Conservation (phyloP, 2,113 vertebrate genomes). For the Mohoua ochrocephala region DNA sequence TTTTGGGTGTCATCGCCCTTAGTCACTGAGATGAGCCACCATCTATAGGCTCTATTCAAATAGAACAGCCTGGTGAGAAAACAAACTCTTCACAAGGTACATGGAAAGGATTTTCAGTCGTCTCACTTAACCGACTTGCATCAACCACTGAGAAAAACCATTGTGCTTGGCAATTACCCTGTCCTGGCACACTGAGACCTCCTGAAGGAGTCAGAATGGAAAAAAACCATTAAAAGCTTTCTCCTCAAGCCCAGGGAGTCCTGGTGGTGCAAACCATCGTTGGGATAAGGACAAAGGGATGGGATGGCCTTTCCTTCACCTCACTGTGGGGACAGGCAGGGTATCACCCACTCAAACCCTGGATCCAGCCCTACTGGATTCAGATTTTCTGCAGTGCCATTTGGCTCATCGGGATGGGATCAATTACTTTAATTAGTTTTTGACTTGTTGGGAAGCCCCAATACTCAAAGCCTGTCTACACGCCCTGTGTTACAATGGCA, state of each 20-base stretch:
- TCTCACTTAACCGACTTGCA: background rate
- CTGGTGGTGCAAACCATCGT: background rate
- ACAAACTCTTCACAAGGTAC: background rate
- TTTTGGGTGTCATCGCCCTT: background rate
- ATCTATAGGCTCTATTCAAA: background rate
- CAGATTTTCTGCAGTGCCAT: background rate
- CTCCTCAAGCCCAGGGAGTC: background rate
- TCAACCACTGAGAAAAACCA: background rate
- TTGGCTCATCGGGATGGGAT: background rate
- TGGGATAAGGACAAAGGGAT: background rate
- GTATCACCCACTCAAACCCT: background rate
- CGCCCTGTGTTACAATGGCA: accelerated
- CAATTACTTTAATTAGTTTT: background rate
- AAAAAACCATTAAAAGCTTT: background rate
- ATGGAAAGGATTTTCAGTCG: background rate
- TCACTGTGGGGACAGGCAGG: background rate
- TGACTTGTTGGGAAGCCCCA: background rate
- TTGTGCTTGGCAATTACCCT: background rate
- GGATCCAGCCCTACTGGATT: background rate
- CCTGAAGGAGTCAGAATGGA: background rate
- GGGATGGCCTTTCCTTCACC: background rate
- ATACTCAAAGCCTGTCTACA: background rate
- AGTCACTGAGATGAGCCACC: background rate
- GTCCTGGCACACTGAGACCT: background rate
- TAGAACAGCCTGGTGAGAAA: background rate